phyloP scores from a whole-genome alignment of 2,113 vertebrate genomes.

The Oryzias celebensis region DNA sequence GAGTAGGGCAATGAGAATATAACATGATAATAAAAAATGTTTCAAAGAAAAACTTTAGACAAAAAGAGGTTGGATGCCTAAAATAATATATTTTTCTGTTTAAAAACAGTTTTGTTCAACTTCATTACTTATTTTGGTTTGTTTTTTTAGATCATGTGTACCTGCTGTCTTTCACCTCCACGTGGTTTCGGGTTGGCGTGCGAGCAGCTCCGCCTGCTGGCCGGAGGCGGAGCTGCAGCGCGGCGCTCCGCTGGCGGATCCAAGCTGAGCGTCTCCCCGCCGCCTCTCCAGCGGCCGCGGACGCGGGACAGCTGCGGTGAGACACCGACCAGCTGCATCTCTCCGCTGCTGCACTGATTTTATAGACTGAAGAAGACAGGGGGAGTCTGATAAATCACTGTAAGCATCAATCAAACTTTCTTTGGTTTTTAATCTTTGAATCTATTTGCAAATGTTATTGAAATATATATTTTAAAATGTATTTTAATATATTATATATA shows the following conservation, averaged over 20 bases:
- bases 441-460: no score
- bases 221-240: conserved; percentile 6
- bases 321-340: neutral
- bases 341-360: no score
- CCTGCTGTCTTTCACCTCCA: conserved; percentile 3
- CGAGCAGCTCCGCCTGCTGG: conserved; percentile 66
- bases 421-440: neutral
- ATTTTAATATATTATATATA: no score
- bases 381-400: neutral
- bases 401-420: neutral
- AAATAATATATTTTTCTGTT: no score
- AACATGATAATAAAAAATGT: no score
- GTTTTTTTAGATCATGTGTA: neutral
- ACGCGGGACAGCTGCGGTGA: neutral
- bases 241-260: neutral
- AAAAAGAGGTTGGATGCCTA: no score
- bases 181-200: conserved; percentile 46
- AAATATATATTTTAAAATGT: no score
- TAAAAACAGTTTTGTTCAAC: no score
- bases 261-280: no score
- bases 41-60: no score
- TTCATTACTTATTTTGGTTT: neutral
- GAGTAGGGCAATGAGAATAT: neutral
- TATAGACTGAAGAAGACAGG: no score
- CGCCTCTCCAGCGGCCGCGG: neutral